A percentile compares a stretch with the other conserved stretches of the same genome.
phyloP scores from a whole-genome alignment of 2,888 invertebrate genomes.

The Euphydryas editha region DNA sequence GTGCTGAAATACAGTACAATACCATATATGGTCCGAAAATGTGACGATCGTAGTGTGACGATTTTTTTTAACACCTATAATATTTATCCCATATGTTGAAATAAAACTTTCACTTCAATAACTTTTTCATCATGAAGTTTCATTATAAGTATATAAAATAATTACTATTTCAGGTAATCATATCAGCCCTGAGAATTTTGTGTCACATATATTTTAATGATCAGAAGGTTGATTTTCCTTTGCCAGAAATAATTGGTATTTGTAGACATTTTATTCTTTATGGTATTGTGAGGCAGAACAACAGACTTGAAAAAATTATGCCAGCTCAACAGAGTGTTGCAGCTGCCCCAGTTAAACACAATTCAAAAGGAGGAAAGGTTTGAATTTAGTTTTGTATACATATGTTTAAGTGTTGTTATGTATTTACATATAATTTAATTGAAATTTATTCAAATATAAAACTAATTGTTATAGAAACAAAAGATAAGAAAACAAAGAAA shows the following conservation, averaged over 20 bases:
- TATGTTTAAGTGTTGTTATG: not conserved
- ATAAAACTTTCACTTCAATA: no score
- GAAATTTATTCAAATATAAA: not conserved
- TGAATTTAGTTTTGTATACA: constrained; percentile 3
- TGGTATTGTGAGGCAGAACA: constrained; percentile 67
- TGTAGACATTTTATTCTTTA: constrained; percentile 83
- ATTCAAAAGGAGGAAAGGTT: constrained; percentile 85
- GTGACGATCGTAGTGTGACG: no score
- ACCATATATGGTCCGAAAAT: no score
- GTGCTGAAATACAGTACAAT: no score
- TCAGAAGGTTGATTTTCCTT: constrained; percentile 53
- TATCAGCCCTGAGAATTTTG: constrained; percentile 71
- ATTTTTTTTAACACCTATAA: no score
- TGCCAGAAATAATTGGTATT: constrained; percentile 84
- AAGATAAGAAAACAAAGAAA: constrained; percentile 76
- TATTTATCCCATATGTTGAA: no score
- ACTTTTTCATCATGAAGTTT: no score
- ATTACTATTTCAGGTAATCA: constrained; percentile 72
- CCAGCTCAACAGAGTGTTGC: constrained; percentile 85
- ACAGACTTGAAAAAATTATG: constrained; percentile 79
- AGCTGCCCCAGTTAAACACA: constrained; percentile 74
- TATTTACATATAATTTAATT: not conserved
- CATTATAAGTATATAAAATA: not conserved
- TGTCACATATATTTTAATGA: constrained; percentile 72
- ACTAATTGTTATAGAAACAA: constrained; percentile 65